These are phyloP conservation scores for Heptranchias perlo DNA, from an alignment of 2,113 vertebrate genomes.

Conservation along the genomic window DNA sequence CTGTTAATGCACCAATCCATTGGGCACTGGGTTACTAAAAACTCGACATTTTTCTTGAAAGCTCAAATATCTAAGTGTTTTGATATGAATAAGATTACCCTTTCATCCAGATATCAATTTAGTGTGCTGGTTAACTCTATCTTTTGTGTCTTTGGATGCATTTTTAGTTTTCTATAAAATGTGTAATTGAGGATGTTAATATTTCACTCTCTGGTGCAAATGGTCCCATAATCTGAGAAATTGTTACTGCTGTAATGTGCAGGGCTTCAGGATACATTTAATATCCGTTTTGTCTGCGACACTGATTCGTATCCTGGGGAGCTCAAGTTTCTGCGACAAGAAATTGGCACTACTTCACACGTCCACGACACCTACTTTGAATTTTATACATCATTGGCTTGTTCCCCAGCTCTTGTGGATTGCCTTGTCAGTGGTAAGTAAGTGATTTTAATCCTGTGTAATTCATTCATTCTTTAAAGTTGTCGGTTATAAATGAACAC, in stretches of 20 bases:
- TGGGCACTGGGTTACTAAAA: background rate
- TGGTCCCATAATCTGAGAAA: background rate
- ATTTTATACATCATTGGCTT: conserved; percentile 79
- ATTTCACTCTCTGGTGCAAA: background rate
- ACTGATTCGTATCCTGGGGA: conserved; percentile 57
- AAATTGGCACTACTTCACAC: conserved; percentile 55
- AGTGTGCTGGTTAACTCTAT: background rate
- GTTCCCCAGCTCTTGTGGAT: conserved; percentile 75
- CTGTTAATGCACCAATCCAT: background rate
- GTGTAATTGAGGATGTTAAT: background rate
- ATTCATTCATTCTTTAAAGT: background rate
- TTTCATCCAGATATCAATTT: background rate
- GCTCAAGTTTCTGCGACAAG: conserved; percentile 63
- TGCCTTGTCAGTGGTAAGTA: conserved; percentile 74
- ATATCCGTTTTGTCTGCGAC: conserved; percentile 79
- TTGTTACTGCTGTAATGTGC: background rate
- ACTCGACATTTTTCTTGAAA: background rate
- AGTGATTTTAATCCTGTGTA: background rate
- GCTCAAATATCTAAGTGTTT: background rate
- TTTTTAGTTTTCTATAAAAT: background rate
- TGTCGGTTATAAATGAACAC: too few relatives aligned
- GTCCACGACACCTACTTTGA: conserved; percentile 74
- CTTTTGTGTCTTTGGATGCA: background rate
- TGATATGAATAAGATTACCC: background rate
- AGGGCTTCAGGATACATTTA: conserved; percentile 68